Base-by-base conservation (phyloP, 2,888 invertebrate species). In the Congeria kusceri region DNA sequence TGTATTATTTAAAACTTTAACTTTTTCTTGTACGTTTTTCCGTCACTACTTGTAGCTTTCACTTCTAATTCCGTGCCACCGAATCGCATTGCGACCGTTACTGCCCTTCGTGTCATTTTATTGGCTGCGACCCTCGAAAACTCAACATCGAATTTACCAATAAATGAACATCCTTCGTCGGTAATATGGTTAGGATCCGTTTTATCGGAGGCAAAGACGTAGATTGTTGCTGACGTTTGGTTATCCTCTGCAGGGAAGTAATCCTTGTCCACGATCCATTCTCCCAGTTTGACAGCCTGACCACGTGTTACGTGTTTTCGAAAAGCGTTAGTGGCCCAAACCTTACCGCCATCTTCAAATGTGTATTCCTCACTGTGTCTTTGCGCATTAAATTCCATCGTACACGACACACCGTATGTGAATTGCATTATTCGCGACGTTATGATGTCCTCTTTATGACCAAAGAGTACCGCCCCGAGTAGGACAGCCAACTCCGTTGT, bases 11-110 rank as follows among this genome's bases (percentile, higher is more conserved):
- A 39, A 39, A 39, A 39, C 15, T 39, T 39, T 53, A 77, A 46
- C 13, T 58, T 61, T 49, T 56, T 64, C 49, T 49, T 72, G 57
- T 62, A 72, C 11, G 57, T 29, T 32, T 49, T 56, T 1, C 75
- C 66, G 9, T 39, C 39, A 39, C 4, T 39, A 39, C 9, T 39
- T 20, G 63, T 69, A 2, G 65, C 62, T 27, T 62, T 68, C 27
- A 80, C 49, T 18, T 72, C 70, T 15, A 80, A 62, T 32, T 77
- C 77, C 4, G 80, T 80, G 46, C 80, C 80, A 5, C 73, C 77
- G 63, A 80, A 80, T 25, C 69, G 65, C 61, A 80, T 65, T 0
- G 73, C 61, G 9, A 80, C 70, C 56, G 73, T 77, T 2, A 80
- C 67, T 5, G 77, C 70, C 25, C 46, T 58, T 13, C 59, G 27